Base-by-base conservation (phyloP, 2,797 vertebrate species). In the Phrynocephalus forsythii region DNA sequence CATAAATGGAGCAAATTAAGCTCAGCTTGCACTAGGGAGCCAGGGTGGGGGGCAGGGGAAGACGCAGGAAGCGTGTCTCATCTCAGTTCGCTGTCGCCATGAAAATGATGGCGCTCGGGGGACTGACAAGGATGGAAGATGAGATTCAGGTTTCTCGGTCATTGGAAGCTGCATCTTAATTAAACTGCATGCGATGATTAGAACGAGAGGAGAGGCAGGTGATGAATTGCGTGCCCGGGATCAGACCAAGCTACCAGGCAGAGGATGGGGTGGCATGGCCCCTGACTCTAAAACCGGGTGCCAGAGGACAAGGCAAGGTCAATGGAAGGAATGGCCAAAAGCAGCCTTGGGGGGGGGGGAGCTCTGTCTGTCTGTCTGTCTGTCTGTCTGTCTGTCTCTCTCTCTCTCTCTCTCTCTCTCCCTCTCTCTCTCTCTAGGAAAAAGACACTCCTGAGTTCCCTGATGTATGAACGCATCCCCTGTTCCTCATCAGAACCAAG, bases 1-100 rank as follows among this genome's bases (percentile, higher is more conserved):
- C 84, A 94, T 90, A 92, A 93, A 94, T 86, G 94, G 91, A 95
- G 88, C 92, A 90, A 95, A 96, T 92, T 84, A 94, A 81, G 92
- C 83, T 0, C 50, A 0, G 77, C 76, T 76, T 8, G 60, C 87
- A 85, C 63, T 10, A 30, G 78, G 48, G 44, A 69, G 38, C 24
- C 67, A 9, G 3, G 60, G 50, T 16, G 5, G 18, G 56, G 6
- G 24, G 28, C 8, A 11, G 0, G 1, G 80, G 83, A 60, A 88
- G 28, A 48, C 87, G 10, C 68, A 33, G 86, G 72, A 87, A 76
- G 75, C 71, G 80, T 0, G 44, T 0, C 0, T 86, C 1, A 2
- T 89, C 88, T 92, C 81, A 79, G 7, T 79, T 82, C 88, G 10
- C 2, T 77, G 82, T 75, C 50, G 15, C 68, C 50, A 60, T n/a